These are phyloP conservation scores for Leuciscus idus DNA, from an alignment of 2,113 vertebrate species.

Conservation along the genomic window DNA sequence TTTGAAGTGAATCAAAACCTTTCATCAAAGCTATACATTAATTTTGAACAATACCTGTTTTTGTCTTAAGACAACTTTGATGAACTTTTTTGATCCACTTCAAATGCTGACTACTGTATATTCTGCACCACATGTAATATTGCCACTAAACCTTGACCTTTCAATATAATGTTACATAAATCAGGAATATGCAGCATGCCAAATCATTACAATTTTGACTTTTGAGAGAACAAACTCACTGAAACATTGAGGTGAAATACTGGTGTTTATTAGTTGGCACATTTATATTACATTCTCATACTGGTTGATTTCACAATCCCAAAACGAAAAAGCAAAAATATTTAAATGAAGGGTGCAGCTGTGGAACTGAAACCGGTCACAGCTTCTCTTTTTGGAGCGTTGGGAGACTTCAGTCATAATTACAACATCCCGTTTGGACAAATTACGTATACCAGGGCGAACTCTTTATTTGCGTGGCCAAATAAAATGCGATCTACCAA, in stretches of 20 bases:
- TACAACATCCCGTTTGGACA: not conserved
- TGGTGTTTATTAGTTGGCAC: conserved; percentile 87
- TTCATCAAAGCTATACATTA: too few species aligned
- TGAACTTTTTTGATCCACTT: too few species aligned
- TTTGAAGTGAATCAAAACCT: too few species aligned
- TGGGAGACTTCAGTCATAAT: not conserved
- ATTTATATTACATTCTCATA: conserved; percentile 82
- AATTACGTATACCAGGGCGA: not conserved
- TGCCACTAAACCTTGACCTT: not conserved
- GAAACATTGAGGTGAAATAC: conserved; percentile 76
- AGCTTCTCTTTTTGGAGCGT: conserved; percentile 25
- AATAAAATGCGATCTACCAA: not conserved
- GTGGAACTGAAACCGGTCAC: conserved; percentile 43
- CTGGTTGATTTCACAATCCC: conserved; percentile 77
- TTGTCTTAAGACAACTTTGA: too few species aligned
- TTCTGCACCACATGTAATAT: too few species aligned
- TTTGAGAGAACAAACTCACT: not conserved
- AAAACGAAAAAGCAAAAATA: conserved; percentile 67
- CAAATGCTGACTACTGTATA: too few species aligned
- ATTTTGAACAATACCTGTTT: too few species aligned
- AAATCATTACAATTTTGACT: too few species aligned
- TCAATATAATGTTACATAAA: not conserved
- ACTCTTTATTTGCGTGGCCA: not conserved
- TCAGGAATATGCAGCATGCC: not conserved
- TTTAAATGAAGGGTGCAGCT: conserved; percentile 71